Evolutionary conservation across 2,797 vertebrate species (phyloP), one percentile per base, ranked within the genome.

Genomic region (Acomys russatus): DNA sequence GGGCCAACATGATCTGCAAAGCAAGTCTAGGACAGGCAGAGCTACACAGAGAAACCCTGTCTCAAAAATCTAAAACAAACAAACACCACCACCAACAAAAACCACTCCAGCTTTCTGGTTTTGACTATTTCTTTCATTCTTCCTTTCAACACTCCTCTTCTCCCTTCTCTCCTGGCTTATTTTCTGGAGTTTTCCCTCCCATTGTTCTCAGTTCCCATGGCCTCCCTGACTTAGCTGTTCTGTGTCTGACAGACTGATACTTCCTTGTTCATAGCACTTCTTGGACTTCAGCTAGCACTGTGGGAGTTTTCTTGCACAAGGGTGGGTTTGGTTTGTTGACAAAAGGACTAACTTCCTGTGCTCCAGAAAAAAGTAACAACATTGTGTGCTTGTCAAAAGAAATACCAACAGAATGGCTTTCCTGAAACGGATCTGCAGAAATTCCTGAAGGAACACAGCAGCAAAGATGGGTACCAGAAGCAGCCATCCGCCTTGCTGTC

Each of bases 341-440:
- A 63, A 51, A 59, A 23, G 73, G 88, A 61, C 11, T 82, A 92
- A 23, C 78, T 97, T 98, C 64, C 97, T 9, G 12, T n/a, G 10
- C 38, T 38, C 85, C 73, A 0, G 80, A 89, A 96, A 91, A 30
- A 94, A 93, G 77, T 97, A 92, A 97, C 66, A 44, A 59, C 70
- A 63, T 30, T 96, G 49, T 90, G 6, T 97, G 63, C 97, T 94
- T 98, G 97, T 98, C 97, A 63, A 95, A 77, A 99, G 99, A 99
- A 99, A 97, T 99, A 99, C 96, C 99, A 99, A 96, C 98, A 98
- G 92, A 98, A 98, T 88, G 99, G 99, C 15, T 99, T 99, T 98
- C 99, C 99, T 1, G 95, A 98, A 97, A 99, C 99, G 0, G 99
- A 99, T 94, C 98, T 99, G 92, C 99, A 99, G 61, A 98, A 99